These are phyloP conservation scores for Ylistrum balloti DNA, from an alignment of 1,140 invertebrate genomes.

Conservation along the genomic window DNA sequence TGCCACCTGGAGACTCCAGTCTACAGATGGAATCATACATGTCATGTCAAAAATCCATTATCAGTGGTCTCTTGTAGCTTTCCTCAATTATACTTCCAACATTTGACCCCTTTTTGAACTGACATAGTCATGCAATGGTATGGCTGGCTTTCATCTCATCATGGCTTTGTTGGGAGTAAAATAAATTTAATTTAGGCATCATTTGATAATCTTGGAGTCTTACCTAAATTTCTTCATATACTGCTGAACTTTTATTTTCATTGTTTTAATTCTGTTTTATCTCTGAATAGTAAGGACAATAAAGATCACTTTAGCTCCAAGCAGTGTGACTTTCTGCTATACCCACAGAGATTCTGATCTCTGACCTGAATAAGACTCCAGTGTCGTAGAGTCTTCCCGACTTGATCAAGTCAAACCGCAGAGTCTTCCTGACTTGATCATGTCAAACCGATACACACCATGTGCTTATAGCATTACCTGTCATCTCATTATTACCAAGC, in stretches of 20 bases:
- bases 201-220: not conserved
- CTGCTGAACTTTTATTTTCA: not conserved
- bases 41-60: not conserved
- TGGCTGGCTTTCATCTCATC: too few species aligned
- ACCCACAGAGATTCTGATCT: not conserved
- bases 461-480: not conserved
- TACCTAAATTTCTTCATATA: not conserved
- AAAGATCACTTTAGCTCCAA: not conserved
- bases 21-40: not conserved
- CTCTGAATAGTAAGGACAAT: not conserved
- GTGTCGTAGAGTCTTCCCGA: not conserved
- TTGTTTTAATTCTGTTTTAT: not conserved
- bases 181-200: not conserved
- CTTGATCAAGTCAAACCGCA: conserved; percentile 15
- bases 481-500: not conserved
- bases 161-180: too few species aligned
- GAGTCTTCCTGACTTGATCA: not conserved
- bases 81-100: conserved; percentile 1
- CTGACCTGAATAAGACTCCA: not conserved
- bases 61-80: not conserved
- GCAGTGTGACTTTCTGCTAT: too few species aligned
- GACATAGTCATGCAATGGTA: not conserved
- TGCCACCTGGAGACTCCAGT: not conserved
- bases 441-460: not conserved
- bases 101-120: conserved; percentile 32